Base-by-base conservation (phyloP, 1,140 invertebrate species). In the Helicoverpa armigera region DNA sequence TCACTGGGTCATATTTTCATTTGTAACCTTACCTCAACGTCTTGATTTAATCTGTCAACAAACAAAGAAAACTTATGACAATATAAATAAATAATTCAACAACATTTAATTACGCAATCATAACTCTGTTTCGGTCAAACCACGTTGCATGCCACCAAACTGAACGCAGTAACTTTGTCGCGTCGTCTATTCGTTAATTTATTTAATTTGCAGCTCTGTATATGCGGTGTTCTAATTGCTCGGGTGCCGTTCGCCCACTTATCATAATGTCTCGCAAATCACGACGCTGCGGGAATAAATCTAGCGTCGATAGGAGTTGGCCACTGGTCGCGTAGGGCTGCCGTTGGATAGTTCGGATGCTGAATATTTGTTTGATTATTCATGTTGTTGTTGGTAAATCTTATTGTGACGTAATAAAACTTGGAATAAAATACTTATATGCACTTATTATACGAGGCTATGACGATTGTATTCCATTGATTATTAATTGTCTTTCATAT, bases 191-290 rank as follows among this genome's bases (percentile, higher is more conserved):
- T 74, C 74, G 74, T 83, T 90, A 90, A 91, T 91, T 89, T 89
- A 91, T 92, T 89, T 90, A 91, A 91, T 89, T 90, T 84, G 63
- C 56, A 70, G 61, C 79, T 82, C 80, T 86, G 85, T 87, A 83
- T 87, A 87, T 86, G 87, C 81, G 58, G 75, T 83, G 87, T 81
- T 90, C 90, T 92, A 93, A 93, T 93, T 91, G 91, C 89, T 84
- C 54, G 65, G 85, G 80, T 83, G 88, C 85, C 86, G 88, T 86
- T 87, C 87, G 87, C 81, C 91, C 89, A 91, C 91, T 94, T 94
- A 94, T 94, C 91, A 92, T 94, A 92, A 94, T 92, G 92, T 91
- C 92, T 92, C 88, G 90, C 90, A 92, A 92, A 92, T 92, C 90
- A 90, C 85, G 82, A 84, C 80, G 82, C 83, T 80, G 83, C 82